Evolutionary conservation across 2,797 vertebrate genomes (phyloP).

Genomic region (Anguilla pacifica): DNA sequence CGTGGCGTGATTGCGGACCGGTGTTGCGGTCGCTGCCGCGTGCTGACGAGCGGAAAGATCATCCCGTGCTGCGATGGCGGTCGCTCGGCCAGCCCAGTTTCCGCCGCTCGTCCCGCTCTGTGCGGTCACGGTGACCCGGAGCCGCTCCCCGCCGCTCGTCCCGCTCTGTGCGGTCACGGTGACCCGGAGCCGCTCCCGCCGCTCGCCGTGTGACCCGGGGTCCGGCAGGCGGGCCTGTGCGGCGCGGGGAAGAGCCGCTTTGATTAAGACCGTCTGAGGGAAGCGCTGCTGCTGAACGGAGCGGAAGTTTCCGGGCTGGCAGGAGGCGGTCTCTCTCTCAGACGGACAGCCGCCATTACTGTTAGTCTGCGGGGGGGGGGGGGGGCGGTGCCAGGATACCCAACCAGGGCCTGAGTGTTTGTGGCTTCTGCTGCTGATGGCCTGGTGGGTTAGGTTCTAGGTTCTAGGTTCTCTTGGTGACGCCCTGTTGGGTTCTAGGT

Average conservation of each 20-base stretch:
- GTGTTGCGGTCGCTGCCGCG: not conserved
- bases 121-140: not conserved
- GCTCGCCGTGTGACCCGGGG: not conserved
- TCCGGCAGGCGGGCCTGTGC: not conserved
- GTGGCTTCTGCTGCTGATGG: too few species aligned
- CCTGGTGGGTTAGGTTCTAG: too few species aligned
- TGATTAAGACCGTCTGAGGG: conserved; percentile 44
- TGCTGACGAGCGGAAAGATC: not conserved
- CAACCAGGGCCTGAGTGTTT: too few species aligned
- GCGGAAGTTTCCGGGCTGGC: conserved; percentile 15
- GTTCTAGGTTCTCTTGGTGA: too few species aligned
- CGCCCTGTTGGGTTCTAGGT: too few species aligned
- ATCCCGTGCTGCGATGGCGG: not conserved
- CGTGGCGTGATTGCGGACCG: not conserved
- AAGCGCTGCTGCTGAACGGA: conserved; percentile 33
- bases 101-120: too few species aligned
- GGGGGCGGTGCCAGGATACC: not conserved
- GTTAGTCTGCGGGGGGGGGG: too few species aligned
- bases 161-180: not conserved
- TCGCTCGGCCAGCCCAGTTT: not conserved
- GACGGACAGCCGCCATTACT: not conserved
- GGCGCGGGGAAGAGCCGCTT: conserved; percentile 26
- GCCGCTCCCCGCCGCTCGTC: not conserved
- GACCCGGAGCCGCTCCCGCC: not conserved
- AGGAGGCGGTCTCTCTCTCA: conserved; percentile 21